Conservation (phyloP, 2,113 vertebrate species). For the Trichechus manatus region DNA sequence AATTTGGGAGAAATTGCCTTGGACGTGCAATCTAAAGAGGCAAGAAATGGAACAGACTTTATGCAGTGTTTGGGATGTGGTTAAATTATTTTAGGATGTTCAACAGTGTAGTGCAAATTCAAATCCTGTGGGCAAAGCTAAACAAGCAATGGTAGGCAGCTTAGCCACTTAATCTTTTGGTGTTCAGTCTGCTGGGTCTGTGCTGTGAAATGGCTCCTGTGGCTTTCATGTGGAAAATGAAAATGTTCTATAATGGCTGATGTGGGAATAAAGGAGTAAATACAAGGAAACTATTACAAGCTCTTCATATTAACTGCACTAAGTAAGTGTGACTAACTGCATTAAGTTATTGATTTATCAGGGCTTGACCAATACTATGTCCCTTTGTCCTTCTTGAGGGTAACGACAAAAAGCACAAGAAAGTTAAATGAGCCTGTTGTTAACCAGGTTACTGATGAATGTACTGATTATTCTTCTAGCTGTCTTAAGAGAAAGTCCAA, state of each 20-base stretch:
- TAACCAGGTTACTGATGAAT: conserved; percentile 77
- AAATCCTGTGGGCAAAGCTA: conserved; percentile 88
- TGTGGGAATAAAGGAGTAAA: conserved; percentile 91
- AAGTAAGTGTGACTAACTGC: conserved; percentile 90
- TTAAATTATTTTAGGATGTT: conserved; percentile 88
- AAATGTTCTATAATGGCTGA: conserved; percentile 90
- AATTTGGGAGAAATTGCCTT: conserved; percentile 87
- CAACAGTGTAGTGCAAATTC: conserved; percentile 86
- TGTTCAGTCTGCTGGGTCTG: conserved; percentile 87
- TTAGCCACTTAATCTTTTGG: conserved; percentile 88
- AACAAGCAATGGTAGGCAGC: conserved; percentile 86
- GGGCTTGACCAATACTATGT: conserved; percentile 83
- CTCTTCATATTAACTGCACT: conserved; percentile 89
- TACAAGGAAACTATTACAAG: conserved; percentile 88
- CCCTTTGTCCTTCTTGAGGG: conserved; percentile 71
- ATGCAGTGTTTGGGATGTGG: conserved; percentile 85
- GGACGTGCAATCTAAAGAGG: conserved; percentile 84
- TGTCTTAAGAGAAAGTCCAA: conserved; percentile 68
- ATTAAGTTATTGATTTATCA: conserved; percentile 90
- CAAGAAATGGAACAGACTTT: conserved; percentile 85
- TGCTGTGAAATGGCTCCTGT: conserved; percentile 87
- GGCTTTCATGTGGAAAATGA: conserved; percentile 92
- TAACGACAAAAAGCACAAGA: conserved; percentile 78
- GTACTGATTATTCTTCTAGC: conserved; percentile 59
- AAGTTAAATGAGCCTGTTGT: conserved; percentile 70